These are phyloP conservation scores for Mamestra configurata DNA, from an alignment of 1,140 invertebrate genomes.

Conservation along the genomic window DNA sequence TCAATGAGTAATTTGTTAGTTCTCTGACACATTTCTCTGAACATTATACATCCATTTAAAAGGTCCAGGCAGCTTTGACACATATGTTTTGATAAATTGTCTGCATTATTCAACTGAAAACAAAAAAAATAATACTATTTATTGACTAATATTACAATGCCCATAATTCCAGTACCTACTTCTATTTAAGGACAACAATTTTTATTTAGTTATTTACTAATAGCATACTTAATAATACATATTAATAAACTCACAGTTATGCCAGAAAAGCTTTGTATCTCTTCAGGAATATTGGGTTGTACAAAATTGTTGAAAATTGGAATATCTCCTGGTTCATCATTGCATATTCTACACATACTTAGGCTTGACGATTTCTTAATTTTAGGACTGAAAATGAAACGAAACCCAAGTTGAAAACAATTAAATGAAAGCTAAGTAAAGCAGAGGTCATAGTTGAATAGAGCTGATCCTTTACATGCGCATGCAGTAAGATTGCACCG, in stretches of 20 bases:
- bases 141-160: not conserved
- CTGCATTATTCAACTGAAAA: constrained; percentile 69
- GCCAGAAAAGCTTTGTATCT: constrained; percentile 77
- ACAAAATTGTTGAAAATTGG: constrained; percentile 77
- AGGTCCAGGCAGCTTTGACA: constrained; percentile 77
- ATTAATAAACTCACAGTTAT: constrained; percentile 75
- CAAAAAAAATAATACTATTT: not conserved
- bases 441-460: too few relatives aligned
- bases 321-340: constrained; percentile 70
- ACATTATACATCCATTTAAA: constrained; percentile 78
- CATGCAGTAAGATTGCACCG: not conserved
- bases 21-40: constrained; percentile 76
- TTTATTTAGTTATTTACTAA: too few relatives aligned
- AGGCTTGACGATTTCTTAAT: constrained; percentile 49
- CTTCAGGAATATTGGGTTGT: constrained; percentile 74
- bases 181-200: too few relatives aligned
- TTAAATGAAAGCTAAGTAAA: not conserved
- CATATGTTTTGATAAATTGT: constrained; percentile 74
- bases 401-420: not conserved
- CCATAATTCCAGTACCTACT: too few relatives aligned
- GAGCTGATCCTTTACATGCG: not conserved
- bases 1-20: constrained; percentile 68
- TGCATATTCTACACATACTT: constrained; percentile 76
- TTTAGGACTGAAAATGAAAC: constrained; percentile 54
- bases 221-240: too few relatives aligned